Percentiles rank a stretch among this genome's conserved stretches.
Evolutionary conservation across 2,888 invertebrate genomes (phyloP).

Genomic region (Epinotia nisella): DNA sequence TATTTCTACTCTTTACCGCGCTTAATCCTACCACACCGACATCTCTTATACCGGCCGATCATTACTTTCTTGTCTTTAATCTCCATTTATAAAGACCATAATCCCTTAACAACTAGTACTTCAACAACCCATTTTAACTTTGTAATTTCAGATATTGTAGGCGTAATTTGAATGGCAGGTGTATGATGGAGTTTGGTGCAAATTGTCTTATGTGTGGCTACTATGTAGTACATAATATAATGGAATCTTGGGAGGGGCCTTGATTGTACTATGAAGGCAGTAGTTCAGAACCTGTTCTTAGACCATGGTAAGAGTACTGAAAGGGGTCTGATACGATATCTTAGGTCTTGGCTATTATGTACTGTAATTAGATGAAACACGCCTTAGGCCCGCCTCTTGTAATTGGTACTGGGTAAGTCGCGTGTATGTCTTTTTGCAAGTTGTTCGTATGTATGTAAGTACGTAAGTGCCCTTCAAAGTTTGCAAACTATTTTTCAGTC

Average conservation of each 20-base stretch:
- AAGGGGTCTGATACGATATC: neutral
- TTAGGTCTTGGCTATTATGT: conserved; percentile 2
- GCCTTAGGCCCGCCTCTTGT: neutral
- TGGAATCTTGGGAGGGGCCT: conserved; percentile 22
- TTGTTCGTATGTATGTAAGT: too few species aligned
- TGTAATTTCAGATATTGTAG: conserved; percentile 39
- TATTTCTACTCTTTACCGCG: conserved; percentile 27
- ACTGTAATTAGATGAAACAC: neutral
- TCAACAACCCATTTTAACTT: conserved; percentile 1
- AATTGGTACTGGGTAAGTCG: too few species aligned
- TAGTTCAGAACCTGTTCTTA: conserved; percentile 24
- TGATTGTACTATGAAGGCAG: conserved; percentile 28
- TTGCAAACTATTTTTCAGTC: too few species aligned
- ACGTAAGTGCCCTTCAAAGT: too few species aligned
- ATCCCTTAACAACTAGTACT: neutral
- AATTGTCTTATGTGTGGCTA: conserved; percentile 43
- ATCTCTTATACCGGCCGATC: neutral
- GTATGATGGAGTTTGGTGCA: conserved; percentile 46
- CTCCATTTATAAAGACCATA: neutral
- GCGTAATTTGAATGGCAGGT: conserved; percentile 49
- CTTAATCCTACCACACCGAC: conserved; percentile 19
- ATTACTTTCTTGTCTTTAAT: conserved; percentile 1
- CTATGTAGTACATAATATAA: conserved; percentile 30
- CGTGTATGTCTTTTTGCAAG: too few species aligned
- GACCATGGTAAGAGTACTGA: conserved; percentile 13